Conservation (phyloP, 2,888 invertebrate species). For the Copidosoma aretas region DNA sequence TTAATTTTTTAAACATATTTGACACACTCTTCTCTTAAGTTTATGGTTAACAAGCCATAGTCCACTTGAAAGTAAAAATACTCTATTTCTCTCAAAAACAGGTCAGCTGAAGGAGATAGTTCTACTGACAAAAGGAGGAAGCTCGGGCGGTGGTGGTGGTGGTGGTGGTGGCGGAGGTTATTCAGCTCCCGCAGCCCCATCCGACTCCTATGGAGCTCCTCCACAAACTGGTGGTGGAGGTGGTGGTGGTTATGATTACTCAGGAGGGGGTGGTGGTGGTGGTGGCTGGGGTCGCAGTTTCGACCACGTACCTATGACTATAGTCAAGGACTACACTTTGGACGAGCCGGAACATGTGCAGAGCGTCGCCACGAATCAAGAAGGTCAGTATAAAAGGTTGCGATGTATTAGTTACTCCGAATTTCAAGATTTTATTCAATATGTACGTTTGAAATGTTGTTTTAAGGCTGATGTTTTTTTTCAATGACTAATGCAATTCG, state of each 20-base stretch:
- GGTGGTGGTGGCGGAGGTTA: constrained; percentile 65
- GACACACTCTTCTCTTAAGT: not conserved
- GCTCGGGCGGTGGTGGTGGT: constrained; percentile 61
- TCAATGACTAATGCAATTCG: not conserved
- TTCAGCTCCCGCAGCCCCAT: constrained; percentile 47
- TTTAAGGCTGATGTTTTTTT: not conserved
- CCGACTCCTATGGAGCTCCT: constrained; percentile 55
- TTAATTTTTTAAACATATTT: no score
- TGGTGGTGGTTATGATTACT: constrained; percentile 57
- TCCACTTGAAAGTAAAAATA: constrained; percentile 6
- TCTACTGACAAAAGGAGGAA: constrained; percentile 63
- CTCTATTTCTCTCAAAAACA: constrained; percentile 35
- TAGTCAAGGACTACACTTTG: constrained; percentile 12
- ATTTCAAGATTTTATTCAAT: not conserved
- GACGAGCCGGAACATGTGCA: not conserved
- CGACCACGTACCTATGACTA: constrained; percentile 53
- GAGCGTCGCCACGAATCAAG: not conserved
- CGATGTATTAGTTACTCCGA: no score
- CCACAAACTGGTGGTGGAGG: constrained; percentile 56
- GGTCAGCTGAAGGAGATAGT: constrained; percentile 56
- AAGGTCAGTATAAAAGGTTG: constrained; percentile 5
- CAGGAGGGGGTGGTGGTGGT: constrained; percentile 57
- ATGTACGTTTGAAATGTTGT: not conserved
- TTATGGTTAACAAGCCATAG: no score
- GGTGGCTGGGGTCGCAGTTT: constrained; percentile 66